Evolutionary conservation across 1,140 invertebrate species (phyloP), one percentile per base, ranked within the genome.

Genomic region (Danaus melanippus): DNA sequence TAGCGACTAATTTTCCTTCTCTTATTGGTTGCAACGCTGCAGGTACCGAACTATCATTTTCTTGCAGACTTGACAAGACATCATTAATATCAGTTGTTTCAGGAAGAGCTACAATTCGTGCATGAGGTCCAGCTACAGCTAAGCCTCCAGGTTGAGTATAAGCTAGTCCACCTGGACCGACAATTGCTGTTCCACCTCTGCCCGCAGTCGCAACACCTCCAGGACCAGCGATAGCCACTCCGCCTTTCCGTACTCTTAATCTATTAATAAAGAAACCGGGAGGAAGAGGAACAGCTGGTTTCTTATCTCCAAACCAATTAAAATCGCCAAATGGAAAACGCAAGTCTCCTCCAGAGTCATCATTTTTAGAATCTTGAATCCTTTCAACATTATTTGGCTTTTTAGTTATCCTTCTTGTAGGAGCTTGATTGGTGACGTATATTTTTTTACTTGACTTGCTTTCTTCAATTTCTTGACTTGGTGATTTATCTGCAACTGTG

Each of bases 201-300:
- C 92, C 92, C 1, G 92, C 92, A 2, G 92, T 93, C 0, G 92
- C 92, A 42, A 93, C 90, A 46, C 92, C 92, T 8, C 92, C 92
- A 0, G 92, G 92, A 0, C 92, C 92, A 1, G 92, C 92, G 21
- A 93, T 93, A 0, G 92, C 92, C 0, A 93, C 92, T 10, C 92
- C 92, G 8, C 92, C 92, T 73, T 89, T 89, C 48, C 90, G 85
- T 8, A 93, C 92, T 70, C 89, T 91, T 8, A 93, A 62, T 60
- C 87, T 88, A 56, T 92, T 90, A 32, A 93, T 92, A 50, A 91
- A 90, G 51, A 92, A 90, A 5, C 91, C 91, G 21, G 21, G 21
- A 51, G 87, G 85, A 60, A 71, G 81, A 0, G 79, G 74, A 11
- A 67, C 69, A 8, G 71, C 64, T 44, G 72, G 69, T 53, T 81